phyloP scores from a whole-genome alignment of 2,888 invertebrate species.

The Hirtodrosophila confusa region DNA sequence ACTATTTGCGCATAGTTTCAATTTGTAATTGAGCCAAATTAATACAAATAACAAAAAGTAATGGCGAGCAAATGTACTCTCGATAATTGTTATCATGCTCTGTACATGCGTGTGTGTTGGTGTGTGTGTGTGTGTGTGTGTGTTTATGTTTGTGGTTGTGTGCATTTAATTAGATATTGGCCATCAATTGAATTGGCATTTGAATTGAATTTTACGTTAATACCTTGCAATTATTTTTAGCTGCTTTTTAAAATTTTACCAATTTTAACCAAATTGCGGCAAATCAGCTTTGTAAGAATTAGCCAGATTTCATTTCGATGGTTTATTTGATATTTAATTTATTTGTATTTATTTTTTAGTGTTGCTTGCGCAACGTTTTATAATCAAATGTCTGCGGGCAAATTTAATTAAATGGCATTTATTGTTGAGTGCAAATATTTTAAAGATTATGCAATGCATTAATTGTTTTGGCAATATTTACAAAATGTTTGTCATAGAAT shows the following conservation, averaged over 20 bases:
- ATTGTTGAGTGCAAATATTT: conserved; percentile 14
- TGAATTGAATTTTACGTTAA: conserved; percentile 49
- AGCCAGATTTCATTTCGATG: conserved; percentile 56
- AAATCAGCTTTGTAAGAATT: conserved; percentile 65
- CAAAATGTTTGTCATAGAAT: conserved; percentile 2
- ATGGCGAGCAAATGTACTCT: conserved; percentile 24
- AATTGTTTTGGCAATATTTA: conserved; percentile 30
- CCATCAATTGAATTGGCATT: conserved; percentile 63
- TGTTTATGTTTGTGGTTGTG: conserved; percentile 47
- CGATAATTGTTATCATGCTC: conserved; percentile 55
- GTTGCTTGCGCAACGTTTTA: conserved; percentile 13
- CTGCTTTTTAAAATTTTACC: conserved; percentile 43
- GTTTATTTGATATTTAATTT: conserved; percentile 23
- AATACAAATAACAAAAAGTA: conserved; percentile 42
- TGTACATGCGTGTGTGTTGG: neutral
- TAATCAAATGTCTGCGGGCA: conserved; percentile 24
- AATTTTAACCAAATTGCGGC: conserved; percentile 57
- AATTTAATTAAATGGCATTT: conserved; percentile 46
- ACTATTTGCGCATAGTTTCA: conserved; percentile 16
- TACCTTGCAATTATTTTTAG: conserved; percentile 63
- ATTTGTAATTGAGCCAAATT: conserved; percentile 53
- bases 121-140: neutral
- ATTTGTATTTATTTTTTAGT: conserved; percentile 22
- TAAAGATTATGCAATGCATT: conserved; percentile 25
- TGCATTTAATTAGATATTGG: conserved; percentile 72